Evolutionary conservation across 2,113 vertebrate species (phyloP).

Genomic region (Neolamprologus ventralis): DNA sequence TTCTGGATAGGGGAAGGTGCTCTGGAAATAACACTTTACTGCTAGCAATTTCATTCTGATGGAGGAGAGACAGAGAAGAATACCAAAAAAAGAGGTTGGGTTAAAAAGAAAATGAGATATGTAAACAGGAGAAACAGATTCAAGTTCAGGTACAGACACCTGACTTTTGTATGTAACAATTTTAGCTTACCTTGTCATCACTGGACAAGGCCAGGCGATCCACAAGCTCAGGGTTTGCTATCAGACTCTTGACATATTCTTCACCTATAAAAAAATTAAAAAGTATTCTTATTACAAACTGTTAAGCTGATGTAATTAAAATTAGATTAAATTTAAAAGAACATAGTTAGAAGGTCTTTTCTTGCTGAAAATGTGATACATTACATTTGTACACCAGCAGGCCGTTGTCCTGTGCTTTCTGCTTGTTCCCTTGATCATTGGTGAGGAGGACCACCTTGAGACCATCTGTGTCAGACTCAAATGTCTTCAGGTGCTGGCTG

Average conservation of each 20-base stretch:
- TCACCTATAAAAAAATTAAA: slow-evolving; percentile 74
- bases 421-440: slow-evolving; percentile 86
- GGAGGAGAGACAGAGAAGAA: background rate
- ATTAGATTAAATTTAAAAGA: background rate
- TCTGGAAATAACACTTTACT: slow-evolving; percentile 87
- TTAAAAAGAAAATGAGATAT: background rate
- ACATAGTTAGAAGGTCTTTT: background rate
- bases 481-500: slow-evolving; percentile 77
- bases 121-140: background rate
- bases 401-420: slow-evolving; percentile 82
- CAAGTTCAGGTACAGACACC: background rate
- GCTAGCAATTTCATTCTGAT: slow-evolving; percentile 83
- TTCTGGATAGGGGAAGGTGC: slow-evolving; percentile 87
- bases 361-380: background rate
- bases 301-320: background rate
- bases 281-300: background rate
- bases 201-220: slow-evolving; percentile 86
- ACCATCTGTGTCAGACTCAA: slow-evolving; percentile 42
- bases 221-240: slow-evolving; percentile 88
- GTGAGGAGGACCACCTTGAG: slow-evolving; percentile 88
- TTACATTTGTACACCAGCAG: slow-evolving; percentile 87
- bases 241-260: slow-evolving; percentile 90
- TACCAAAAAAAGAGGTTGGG: fast-evolving
- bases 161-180: background rate
- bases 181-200: slow-evolving; percentile 80